Base-by-base conservation (phyloP, 1,140 invertebrate genomes). In the Drosophila orena region DNA sequence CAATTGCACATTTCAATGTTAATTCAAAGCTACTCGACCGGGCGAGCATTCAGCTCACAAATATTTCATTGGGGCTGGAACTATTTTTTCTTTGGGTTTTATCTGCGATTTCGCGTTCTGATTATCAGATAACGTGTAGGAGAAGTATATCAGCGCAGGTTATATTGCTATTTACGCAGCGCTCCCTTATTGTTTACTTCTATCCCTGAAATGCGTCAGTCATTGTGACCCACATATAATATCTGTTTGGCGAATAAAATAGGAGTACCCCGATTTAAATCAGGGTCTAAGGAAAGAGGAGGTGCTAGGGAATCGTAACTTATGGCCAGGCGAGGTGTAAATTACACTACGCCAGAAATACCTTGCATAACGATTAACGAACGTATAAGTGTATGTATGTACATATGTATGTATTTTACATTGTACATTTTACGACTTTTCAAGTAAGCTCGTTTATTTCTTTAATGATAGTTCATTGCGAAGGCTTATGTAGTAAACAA, bases 1-100 rank as follows among this genome's bases (percentile, higher is more conserved):
- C 64, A 71, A 79, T 68, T 84, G 70, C 70, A 79, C 61, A 69
- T 77, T 84, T 84, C 72, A 81, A 79, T 88, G 83, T 68, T 81
- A 79, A 79, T 88, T 79, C 46, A 69, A 77, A 53, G 50, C 57
- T 54, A 74, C 59, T 64, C 54, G 30, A 65, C 30, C 44, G 30
- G 69, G 50, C 27, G 27, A 27, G 14, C 24, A 49, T 15, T 15
- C 24, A 34, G 24, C 47, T 50, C 20, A 79, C 77, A 80, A 77
- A 68, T 77, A 49, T 74, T 89, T 80, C 55, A 71, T 77, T 77
- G 68, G 56, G 52, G 73, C 76, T 57, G 43, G 22, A 52, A 62
- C 72, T 66, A 38, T 76, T 38, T 37, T 24, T 56, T 55, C 49
- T 38, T 20, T 30, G 54, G 50, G 20, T 61, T 79, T 76, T 88